Evolutionary conservation across 2,113 vertebrate genomes (phyloP).

Genomic region (Ranitomeya variabilis): DNA sequence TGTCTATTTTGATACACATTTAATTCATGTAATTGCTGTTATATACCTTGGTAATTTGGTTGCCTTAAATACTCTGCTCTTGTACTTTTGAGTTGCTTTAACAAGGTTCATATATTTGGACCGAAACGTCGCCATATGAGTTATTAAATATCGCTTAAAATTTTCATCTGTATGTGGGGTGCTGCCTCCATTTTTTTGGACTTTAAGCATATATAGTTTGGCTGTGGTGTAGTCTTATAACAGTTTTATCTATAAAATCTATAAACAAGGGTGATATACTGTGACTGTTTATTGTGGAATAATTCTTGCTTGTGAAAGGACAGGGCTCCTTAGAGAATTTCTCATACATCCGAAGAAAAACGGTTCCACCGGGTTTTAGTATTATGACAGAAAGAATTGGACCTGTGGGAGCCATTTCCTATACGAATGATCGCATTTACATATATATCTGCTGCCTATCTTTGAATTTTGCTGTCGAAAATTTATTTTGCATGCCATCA

Average conservation of each 20-base stretch:
- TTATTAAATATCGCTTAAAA: too few relatives aligned
- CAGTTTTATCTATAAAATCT: conserved; percentile 11
- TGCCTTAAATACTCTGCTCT: too few relatives aligned
- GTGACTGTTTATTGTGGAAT: conserved; percentile 25
- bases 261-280: conserved; percentile 18
- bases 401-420: conserved; percentile 14
- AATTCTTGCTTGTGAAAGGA: conserved; percentile 38
- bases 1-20: too few relatives aligned
- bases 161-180: too few relatives aligned
- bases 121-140: too few relatives aligned
- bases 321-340: conserved; percentile 5
- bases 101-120: too few relatives aligned
- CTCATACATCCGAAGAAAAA: conserved; percentile 28
- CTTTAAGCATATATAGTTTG: neutral
- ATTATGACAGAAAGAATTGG: conserved; percentile 33
- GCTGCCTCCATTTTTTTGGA: too few relatives aligned
- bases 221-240: neutral
- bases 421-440: conserved; percentile 24
- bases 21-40: too few relatives aligned
- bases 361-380: conserved; percentile 15
- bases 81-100: too few relatives aligned
- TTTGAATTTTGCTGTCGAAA: neutral
- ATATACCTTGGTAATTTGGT: too few relatives aligned
- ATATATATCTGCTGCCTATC: conserved; percentile 20
- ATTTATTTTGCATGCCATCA: conserved; percentile 20